Evolutionary conservation across 2,797 vertebrate species (phyloP), one percentile per base, ranked within the genome.

Genomic region (Sebastiscus tertius): DNA sequence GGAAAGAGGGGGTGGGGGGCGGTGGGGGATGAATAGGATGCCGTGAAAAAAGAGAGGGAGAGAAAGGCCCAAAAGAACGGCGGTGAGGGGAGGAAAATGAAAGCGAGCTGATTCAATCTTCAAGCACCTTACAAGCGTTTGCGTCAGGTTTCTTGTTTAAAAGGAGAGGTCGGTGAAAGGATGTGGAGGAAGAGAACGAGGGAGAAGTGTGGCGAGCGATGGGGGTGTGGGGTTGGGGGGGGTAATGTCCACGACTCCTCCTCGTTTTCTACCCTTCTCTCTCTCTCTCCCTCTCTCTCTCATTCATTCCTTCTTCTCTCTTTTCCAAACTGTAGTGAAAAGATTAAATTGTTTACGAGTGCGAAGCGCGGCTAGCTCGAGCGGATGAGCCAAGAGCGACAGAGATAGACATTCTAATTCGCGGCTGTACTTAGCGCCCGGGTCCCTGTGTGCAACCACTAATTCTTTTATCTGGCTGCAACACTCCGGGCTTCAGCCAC

Each of bases 391-490:
- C 96, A 94, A 93, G 94, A 97, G 97, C 97, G 96, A 98, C 97
- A 98, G 97, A 99, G 97, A 97, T 97, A 97, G 96, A 97, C 97
- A 97, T 97, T 97, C 96, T 98, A 98, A 98, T 98, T 98, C 97
- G 95, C 96, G 80, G 94, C 96, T 96, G 96, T 97, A 97, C 96
- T 97, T 96, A 94, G 93, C 94, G 95, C 96, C 96, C 94, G 88
- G 90, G 96, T 97, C 97, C 97, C 97, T 96, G 96, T 96, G 96
- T 95, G 96, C 96, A 96, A 96, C 96, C 96, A 95, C 97, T 98
- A 99, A 99, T 98, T 99, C 97, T 98, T 99, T 98, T 99, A 99
- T 99, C 98, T 98, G 97, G 96, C 97, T 97, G 95, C 96, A 98
- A 98, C 98, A 99, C 97, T 97, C 97, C 91, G 95, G 97, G 97